Base-by-base conservation (phyloP, 1,140 invertebrate species). In the Drosophila equinoxialis region DNA sequence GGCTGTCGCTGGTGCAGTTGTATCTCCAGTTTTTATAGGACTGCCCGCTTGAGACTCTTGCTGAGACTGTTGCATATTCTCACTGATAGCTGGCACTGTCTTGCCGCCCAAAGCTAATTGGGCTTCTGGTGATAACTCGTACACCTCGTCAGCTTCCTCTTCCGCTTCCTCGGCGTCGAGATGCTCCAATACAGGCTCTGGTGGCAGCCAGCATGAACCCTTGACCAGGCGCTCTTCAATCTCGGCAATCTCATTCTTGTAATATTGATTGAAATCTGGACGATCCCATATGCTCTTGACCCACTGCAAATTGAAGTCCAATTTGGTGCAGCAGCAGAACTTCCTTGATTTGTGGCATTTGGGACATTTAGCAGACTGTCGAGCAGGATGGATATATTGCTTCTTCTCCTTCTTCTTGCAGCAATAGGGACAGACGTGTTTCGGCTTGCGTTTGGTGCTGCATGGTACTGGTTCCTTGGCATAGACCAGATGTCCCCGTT, bases 201-300 rank as follows among this genome's bases (percentile, higher is more conserved):
- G 71, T 6, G 85, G 80, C 45, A 87, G 14, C 85, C 85, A 87
- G 66, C 84, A 87, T 0, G 84, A 54, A 6, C 84, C 84, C 54
- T 89, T 81, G 55, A 84, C 59, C 45, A 89, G 54, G 14, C 84
- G 84, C 11, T 84, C 59, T 51, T 90, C 85, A 55, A 90, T 83
- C 57, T 90, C 81, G 54, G 84, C 83, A 35, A 91, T 91, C 51
- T 81, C 83, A 26, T 91, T 83, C 35, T 89, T 78, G 55, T 91
- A 91, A 54, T 91, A 91, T 37, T 80, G 78, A 51, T 91, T 81
- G 66, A 91, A 90, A 61, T 91, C 90, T 7, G 90, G 90, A 8
- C 90, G 83, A 23, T 82, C 77, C 90, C 90, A 91, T 13, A 91
- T 91, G 23, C 90, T 91, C 64, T 74, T 78, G 30, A 91, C 86